Base-by-base conservation (phyloP, 2,113 vertebrate genomes). In the Romanogobio albipinnatus region DNA sequence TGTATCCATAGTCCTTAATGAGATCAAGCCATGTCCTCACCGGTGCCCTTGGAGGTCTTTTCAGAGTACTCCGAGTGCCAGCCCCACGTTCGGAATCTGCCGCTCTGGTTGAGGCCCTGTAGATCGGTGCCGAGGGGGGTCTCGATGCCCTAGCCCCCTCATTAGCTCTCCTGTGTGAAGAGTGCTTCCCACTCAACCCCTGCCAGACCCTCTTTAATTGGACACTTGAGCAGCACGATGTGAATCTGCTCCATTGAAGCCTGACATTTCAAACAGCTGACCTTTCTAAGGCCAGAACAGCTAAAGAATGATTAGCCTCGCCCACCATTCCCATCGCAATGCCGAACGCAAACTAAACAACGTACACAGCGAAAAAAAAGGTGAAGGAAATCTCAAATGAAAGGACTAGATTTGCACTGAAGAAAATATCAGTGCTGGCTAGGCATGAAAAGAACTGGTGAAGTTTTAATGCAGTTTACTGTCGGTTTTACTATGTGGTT, bases 191-290 rank as follows among this genome's bases (percentile, higher is more conserved):
- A 93, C 92, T 91, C 93, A 92, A 88, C 90, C 92, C 91, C 91
- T 92, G 92, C 88, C 91, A 90, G 87, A 90, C 95, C 95, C 94
- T 92, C 95, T 95, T 97, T 99, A 99, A 99, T 99, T 99, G 97
- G 96, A 97, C 96, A 96, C 91, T 94, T 94, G 94, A 94, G 92
- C 94, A 91, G 93, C 91, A 94, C 94, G 94, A 92, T 91, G 96
- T 95, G 96, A 95, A 87, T 96, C 93, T 79, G 95, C 93, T 97
- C 93, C 96, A 97, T 96, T 98, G 97, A 99, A 98, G 93, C 93
- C 96, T 99, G 98, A 99, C 98, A 98, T 99, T 99, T 99, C 96
- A 97, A 96, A 97, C 96, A 95, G 95, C 95, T 98, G 98, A 99
- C 98, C 98, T 99, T 99, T 99, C 96, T 95, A 96, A 96, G 93